Conservation (phyloP, 2,888 invertebrate genomes). For the Sylvicola cinctus region DNA sequence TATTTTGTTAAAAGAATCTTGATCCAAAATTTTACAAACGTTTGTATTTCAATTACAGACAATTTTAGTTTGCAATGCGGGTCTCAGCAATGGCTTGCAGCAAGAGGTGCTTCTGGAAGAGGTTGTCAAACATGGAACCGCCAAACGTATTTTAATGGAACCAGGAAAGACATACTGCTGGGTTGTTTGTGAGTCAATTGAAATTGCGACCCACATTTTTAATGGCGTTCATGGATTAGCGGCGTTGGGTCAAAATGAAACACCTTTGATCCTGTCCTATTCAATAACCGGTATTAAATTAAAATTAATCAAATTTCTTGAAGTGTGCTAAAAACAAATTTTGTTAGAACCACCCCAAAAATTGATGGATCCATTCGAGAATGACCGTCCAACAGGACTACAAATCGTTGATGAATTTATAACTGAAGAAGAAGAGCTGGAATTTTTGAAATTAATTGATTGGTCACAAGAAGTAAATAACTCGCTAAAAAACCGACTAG, state of each 20-base stretch:
- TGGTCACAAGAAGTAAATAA: constrained; percentile 25
- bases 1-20: background rate
- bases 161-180: constrained; percentile 69
- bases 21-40: background rate
- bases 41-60: constrained; percentile 7
- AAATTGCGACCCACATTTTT: constrained; percentile 33
- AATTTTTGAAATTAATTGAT: constrained; percentile 35
- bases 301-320: background rate
- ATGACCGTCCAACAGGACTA: constrained; percentile 44
- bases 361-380: constrained; percentile 16
- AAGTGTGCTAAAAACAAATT: constrained; percentile 2
- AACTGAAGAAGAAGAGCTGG: constrained; percentile 40
- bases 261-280: constrained; percentile 43
- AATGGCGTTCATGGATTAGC: constrained; percentile 35
- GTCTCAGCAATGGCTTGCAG: constrained; percentile 58
- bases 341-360: background rate
- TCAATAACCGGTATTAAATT: constrained; percentile 30
- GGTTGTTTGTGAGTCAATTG: constrained; percentile 32
- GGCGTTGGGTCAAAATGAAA: constrained; percentile 32
- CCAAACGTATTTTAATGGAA: constrained; percentile 41
- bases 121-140: constrained; percentile 21
- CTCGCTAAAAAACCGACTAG: constrained; percentile 58
- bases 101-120: constrained; percentile 37
- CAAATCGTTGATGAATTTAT: constrained; percentile 48
- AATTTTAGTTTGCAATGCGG: constrained; percentile 60